Conservation (phyloP, 2,797 vertebrate species). For the Myotis planiceps region DNA sequence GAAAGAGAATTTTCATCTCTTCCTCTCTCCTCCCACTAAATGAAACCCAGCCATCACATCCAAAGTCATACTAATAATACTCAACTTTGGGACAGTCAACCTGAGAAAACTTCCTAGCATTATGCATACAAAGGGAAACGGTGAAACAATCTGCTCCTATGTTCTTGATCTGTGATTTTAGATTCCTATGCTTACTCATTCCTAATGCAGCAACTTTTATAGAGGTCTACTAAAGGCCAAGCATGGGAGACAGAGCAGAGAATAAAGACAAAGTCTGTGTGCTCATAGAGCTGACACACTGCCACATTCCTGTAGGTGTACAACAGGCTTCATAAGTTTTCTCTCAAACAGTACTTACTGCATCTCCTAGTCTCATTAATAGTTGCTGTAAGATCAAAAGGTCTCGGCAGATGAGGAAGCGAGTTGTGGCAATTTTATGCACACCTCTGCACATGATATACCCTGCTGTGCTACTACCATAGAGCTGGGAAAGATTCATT, state of each 20-base stretch:
- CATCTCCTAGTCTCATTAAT: slow-evolving; percentile 91
- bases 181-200: background rate
- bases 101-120: background rate
- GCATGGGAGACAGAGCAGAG: background rate
- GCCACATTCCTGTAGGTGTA: background rate
- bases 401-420: slow-evolving; percentile 94
- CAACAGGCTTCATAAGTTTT: background rate
- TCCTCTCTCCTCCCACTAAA: background rate
- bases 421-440: slow-evolving; percentile 89
- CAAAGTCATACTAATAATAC: background rate
- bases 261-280: background rate
- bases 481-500: slow-evolving; percentile 93
- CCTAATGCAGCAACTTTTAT: background rate
- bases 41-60: background rate
- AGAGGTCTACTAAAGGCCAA: background rate
- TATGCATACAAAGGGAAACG: background rate
- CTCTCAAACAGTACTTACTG: slow-evolving; percentile 85
- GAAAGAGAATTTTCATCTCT: background rate
- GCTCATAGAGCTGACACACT: background rate
- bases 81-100: background rate
- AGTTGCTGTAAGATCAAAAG: slow-evolving; percentile 95
- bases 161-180: background rate
- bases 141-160: background rate
- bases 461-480: slow-evolving; percentile 88
- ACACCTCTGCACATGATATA: slow-evolving; percentile 90